Evolutionary conservation across 1,140 invertebrate genomes (phyloP).

Genomic region (Drosophila orosa): DNA sequence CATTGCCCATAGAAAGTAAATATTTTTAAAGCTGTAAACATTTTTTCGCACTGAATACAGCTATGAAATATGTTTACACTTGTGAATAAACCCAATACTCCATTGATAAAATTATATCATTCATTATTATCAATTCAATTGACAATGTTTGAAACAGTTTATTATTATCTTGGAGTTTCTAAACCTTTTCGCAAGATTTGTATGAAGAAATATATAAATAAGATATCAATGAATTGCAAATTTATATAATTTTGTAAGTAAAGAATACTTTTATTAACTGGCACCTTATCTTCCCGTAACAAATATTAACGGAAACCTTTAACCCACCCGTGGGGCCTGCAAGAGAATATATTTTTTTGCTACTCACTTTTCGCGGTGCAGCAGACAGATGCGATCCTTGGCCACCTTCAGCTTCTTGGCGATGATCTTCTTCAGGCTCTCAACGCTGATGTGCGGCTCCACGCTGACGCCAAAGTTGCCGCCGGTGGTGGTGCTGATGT

Average conservation of each 20-base stretch:
- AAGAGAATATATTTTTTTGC: not conserved
- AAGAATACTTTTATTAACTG: not conserved
- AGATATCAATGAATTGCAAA: not conserved
- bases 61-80: no score
- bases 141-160: not conserved
- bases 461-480: constrained; percentile 94
- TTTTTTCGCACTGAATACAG: not conserved
- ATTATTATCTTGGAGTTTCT: not conserved
- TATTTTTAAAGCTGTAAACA: no score
- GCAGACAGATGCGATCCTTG: constrained; percentile 95
- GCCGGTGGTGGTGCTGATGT: constrained; percentile 95
- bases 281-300: no score
- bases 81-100: no score
- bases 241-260: not conserved
- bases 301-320: not conserved
- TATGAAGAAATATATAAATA: constrained; percentile 2
- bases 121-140: no score
- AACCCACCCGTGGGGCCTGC: not conserved
- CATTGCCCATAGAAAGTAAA: not conserved
- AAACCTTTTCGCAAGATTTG: not conserved
- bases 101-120: no score
- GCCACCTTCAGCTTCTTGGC: constrained; percentile 96
- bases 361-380: constrained; percentile 95
- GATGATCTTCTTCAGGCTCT: constrained; percentile 94
- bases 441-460: constrained; percentile 91